phyloP scores from a whole-genome alignment of 2,113 vertebrate species.

The Phoenicopterus ruber region DNA sequence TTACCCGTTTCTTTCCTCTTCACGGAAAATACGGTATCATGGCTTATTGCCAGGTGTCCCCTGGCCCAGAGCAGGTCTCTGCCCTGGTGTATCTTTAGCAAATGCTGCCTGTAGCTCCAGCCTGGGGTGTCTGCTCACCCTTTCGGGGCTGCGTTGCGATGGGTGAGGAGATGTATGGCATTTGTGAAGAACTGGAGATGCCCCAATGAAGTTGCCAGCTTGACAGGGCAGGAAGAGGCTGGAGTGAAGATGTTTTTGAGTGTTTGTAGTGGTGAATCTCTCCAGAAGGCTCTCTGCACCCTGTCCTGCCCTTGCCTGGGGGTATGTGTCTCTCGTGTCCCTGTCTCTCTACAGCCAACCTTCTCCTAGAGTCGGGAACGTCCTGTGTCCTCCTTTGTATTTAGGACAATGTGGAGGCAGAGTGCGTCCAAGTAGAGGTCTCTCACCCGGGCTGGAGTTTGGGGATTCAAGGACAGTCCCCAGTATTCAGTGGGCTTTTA shows the following conservation, averaged over 20 bases:
- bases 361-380: neutral
- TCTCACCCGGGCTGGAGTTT: neutral
- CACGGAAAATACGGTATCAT: rapidly evolving
- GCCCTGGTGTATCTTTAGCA: neutral
- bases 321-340: rapidly evolving
- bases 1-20: neutral
- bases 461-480: neutral
- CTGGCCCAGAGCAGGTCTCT: neutral
- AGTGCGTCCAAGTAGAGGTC: neutral
- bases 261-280: neutral
- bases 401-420: neutral
- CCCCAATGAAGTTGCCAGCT: neutral
- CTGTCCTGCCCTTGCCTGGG: neutral
- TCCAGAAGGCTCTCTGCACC: neutral
- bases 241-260: neutral
- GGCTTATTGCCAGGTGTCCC: neutral
- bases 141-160: neutral
- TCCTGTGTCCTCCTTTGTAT: neutral
- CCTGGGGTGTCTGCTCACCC: neutral
- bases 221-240: neutral
- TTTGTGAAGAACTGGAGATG: neutral
- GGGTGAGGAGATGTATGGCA: neutral
- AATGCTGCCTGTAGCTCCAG: rapidly evolving
- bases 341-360: neutral
- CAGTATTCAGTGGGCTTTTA: neutral